Evolutionary conservation across 2,797 vertebrate genomes (phyloP), one percentile per base, ranked within the genome.

Genomic region (Syngnathus rostellatus): DNA sequence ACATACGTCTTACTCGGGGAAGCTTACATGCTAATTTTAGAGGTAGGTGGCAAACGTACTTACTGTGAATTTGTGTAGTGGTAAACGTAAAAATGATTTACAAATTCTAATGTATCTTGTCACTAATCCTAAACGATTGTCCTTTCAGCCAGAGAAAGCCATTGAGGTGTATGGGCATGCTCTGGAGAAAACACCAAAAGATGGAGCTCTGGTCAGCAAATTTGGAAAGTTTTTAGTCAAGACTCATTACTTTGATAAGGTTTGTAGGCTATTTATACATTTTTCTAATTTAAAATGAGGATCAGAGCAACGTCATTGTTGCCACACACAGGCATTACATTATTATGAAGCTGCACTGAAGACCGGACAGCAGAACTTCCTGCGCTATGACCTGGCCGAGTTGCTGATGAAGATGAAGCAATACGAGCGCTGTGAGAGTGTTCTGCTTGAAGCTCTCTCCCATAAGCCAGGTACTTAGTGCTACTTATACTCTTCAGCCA

Each of bases 11-110:
- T 99, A 60, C 92, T 98, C 11, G 96, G 97, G 37, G 95, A 99
- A 79, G 95, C 96, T 64, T 98, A 95, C 70, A 96, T 99, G 92
- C 94, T 93, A 86, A 96, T 98, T 85, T 95, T 95, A 87, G 95
- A 98, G 91, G 96, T 98, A 86, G 86, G 84, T 72, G 14, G 54
- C 54, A 9, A 25, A 21, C 9, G 11, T 11, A 43, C 8, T 6
- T 62, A 11, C 8, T 51, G 53, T 23, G n/a, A 9, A 31, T 31
- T 31, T 31, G 31, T 31, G 31, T 31, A 31, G 31, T 31, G 31
- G 31, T 31, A 31, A 31, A 31, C 31, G 31, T 31, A 31, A 31
- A 31, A 31, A 31, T 4, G 31, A 31, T 31, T 31, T 4, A 31
- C 31, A 31, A 31, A 31, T 31, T 31, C 31, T 31, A 31, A 14